phyloP scores from a whole-genome alignment of 37 sponge, comb jelly and placozoan genomes.

The Ianthella basta region DNA sequence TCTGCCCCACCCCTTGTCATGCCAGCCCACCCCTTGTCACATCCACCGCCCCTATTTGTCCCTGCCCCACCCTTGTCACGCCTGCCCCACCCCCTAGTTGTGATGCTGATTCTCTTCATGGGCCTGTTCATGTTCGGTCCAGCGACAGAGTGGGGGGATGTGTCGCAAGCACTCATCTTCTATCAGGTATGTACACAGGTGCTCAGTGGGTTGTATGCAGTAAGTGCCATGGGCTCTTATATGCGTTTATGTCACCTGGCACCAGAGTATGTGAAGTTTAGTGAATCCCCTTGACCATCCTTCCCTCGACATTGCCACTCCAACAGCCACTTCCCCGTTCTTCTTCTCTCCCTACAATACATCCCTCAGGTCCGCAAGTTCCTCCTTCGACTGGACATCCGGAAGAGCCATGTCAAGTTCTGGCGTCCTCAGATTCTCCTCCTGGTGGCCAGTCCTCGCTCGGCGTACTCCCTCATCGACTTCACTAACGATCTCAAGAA shows the following conservation, averaged over 20 bases:
- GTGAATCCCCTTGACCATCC: no score
- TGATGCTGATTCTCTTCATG: constrained; percentile 80
- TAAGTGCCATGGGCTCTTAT: no score
- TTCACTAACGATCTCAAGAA: constrained; percentile 99
- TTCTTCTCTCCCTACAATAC: no score
- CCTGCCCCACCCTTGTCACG: not conserved
- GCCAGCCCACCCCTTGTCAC: no score
- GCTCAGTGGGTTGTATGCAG: no score
- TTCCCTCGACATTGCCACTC: no score
- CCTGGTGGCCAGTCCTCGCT: constrained; percentile 91
- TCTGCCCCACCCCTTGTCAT: no score
- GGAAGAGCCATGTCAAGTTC: constrained; percentile 96
- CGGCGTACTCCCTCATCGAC: constrained; percentile 74
- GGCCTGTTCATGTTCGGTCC: constrained; percentile 86
- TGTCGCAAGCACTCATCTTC: constrained; percentile 98
- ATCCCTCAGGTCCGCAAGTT: constrained; percentile 91
- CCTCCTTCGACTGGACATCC: constrained; percentile 91
- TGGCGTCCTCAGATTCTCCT: constrained; percentile 96
- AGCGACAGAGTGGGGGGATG: constrained; percentile 96
- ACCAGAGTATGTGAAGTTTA: no score
- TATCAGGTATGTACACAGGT: constrained; percentile 77
- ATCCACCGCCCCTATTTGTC: not conserved
- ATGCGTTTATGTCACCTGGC: no score
- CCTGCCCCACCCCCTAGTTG: constrained; percentile 35
- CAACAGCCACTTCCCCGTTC: no score